Evolutionary conservation across 1,140 invertebrate genomes (phyloP).

Genomic region (Gryon sp.): DNA sequence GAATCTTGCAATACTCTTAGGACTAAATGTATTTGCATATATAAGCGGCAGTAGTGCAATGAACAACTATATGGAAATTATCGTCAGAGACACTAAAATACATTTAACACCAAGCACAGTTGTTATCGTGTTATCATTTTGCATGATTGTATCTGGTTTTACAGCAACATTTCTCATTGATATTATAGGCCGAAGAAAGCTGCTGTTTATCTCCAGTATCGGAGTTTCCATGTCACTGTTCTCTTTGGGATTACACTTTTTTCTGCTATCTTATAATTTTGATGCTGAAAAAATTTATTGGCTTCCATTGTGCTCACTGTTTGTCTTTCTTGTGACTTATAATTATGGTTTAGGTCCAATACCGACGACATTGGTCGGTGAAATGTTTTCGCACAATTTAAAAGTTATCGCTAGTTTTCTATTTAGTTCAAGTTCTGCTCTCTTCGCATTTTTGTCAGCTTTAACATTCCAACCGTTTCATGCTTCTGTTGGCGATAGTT

Average conservation of each 20-base stretch:
- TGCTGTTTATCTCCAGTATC: conserved; percentile 69
- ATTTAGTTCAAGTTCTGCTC: conserved; percentile 77
- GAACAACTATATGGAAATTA: conserved; percentile 74
- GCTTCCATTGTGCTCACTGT: conserved; percentile 71
- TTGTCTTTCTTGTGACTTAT: conserved; percentile 69
- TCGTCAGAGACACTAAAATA: conserved; percentile 67
- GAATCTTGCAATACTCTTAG: conserved; percentile 63
- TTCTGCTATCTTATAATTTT: conserved; percentile 65
- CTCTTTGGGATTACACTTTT: conserved; percentile 77
- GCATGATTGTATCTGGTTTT: conserved; percentile 67
- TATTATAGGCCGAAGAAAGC: conserved; percentile 68
- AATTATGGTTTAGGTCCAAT: conserved; percentile 71
- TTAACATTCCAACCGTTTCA: conserved; percentile 79
- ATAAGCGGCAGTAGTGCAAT: conserved; percentile 70
- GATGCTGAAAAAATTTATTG: conserved; percentile 70
- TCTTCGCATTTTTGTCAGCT: conserved; percentile 81
- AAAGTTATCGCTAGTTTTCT: conserved; percentile 78
- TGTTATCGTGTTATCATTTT: conserved; percentile 69
- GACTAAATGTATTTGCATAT: conserved; percentile 70
- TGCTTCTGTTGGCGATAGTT: conserved; percentile 68
- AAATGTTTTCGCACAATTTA: conserved; percentile 74
- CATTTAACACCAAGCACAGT: conserved; percentile 68
- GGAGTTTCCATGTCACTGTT: conserved; percentile 69
- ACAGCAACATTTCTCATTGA: conserved; percentile 71
- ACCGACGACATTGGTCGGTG: conserved; percentile 73